phyloP scores from a whole-genome alignment of 1,140 invertebrate genomes.

The Zophobas atratus region DNA sequence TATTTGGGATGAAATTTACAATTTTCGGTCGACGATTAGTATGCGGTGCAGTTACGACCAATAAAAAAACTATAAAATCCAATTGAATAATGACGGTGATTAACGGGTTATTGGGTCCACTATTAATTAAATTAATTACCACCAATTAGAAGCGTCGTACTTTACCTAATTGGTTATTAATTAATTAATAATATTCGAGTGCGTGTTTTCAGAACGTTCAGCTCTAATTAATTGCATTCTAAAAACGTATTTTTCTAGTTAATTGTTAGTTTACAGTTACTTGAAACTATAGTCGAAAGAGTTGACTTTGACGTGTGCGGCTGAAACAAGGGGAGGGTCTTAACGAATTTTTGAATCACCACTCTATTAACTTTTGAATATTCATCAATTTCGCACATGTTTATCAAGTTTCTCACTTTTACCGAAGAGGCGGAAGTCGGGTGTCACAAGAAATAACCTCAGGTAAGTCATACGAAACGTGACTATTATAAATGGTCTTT shows the following conservation, averaged over 20 bases:
- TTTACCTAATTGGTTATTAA: slow-evolving; percentile 9
- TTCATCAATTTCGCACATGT: slow-evolving; percentile 13
- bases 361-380: not conserved
- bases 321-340: not conserved
- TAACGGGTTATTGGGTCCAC: not conserved
- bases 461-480: slow-evolving; percentile 23
- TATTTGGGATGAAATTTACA: slow-evolving; percentile 5
- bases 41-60: not conserved
- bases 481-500: slow-evolving; percentile 8
- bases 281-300: too few relatives aligned
- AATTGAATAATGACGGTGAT: slow-evolving; percentile 6
- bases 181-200: not conserved
- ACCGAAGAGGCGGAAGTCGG: not conserved
- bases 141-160: not conserved
- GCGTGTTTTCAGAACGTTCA: not conserved
- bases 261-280: too few relatives aligned
- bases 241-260: too few relatives aligned
- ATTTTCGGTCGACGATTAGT: slow-evolving; percentile 5
- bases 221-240: not conserved
- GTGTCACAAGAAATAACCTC: slow-evolving; percentile 30
- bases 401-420: slow-evolving; percentile 25
- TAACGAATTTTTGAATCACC: not conserved
- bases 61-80: slow-evolving; percentile 11
- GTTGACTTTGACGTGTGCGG: too few relatives aligned
- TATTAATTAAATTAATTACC: slow-evolving; percentile 11